Evolutionary conservation across 2,888 invertebrate genomes (phyloP).

Genomic region (Himalopsyche kuldschensis): DNA sequence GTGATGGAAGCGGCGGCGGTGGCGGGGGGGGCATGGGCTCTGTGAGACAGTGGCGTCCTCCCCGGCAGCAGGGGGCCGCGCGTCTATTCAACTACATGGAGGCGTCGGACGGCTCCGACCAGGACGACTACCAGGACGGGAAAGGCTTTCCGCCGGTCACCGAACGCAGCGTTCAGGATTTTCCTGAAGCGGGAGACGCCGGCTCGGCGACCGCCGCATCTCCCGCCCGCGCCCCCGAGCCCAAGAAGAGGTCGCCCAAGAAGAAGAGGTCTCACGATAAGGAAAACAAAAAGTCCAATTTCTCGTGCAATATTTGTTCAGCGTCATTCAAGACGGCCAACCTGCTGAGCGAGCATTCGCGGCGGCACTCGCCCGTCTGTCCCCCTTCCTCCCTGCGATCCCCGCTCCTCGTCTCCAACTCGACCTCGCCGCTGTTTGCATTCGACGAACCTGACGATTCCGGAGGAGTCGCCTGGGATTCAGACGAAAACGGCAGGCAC

Average conservation of each 20-base stretch:
- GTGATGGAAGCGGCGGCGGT: constrained; percentile 39
- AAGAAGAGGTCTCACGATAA: constrained; percentile 38
- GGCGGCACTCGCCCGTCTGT: constrained; percentile 47
- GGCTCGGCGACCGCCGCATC: constrained; percentile 47
- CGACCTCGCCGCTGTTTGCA: constrained; percentile 36
- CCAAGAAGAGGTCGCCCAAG: constrained; percentile 37
- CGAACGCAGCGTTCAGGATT: constrained; percentile 55
- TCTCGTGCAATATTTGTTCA: constrained; percentile 53
- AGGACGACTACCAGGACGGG: constrained; percentile 41
- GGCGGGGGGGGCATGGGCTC: constrained; percentile 42
- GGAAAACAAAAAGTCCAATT: constrained; percentile 44
- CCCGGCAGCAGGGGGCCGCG: constrained; percentile 65
- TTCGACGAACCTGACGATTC: neutral
- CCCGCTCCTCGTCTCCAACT: constrained; percentile 44
- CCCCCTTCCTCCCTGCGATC: constrained; percentile 49
- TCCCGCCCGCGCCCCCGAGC: constrained; percentile 49
- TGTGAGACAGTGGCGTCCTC: constrained; percentile 46
- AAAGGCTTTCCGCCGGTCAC: constrained; percentile 43
- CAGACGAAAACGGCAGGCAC: constrained; percentile 43
- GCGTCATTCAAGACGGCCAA: constrained; percentile 51
- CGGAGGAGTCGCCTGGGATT: constrained; percentile 42
- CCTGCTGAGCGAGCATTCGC: constrained; percentile 49
- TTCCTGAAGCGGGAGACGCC: constrained; percentile 66
- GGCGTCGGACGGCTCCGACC: constrained; percentile 65
- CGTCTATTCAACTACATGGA: constrained; percentile 74